Conservation (phyloP, 2,797 vertebrate genomes). For the Siniperca scherzeri region DNA sequence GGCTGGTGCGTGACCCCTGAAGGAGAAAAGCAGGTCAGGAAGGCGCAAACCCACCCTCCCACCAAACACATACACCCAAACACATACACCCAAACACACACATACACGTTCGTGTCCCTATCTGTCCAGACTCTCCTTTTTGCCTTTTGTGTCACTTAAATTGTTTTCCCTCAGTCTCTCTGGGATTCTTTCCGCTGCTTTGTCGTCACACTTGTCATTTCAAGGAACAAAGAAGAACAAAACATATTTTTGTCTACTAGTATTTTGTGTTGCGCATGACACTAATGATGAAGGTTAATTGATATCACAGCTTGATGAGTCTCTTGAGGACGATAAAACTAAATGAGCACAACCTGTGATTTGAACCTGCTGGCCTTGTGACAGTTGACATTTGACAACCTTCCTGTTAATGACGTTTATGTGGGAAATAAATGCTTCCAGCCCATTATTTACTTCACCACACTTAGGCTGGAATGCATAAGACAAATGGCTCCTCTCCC, state of each 20-base stretch:
- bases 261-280: constrained; percentile 34
- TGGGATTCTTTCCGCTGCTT: constrained; percentile 33
- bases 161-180: constrained; percentile 28
- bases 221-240: constrained; percentile 50
- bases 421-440: constrained; percentile 55
- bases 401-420: constrained; percentile 64
- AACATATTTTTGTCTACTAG: constrained; percentile 31
- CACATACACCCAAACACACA: constrained; percentile 19
- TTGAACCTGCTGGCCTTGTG: constrained; percentile 54
- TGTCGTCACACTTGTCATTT: constrained; percentile 59
- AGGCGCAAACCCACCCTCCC: constrained; percentile 21
- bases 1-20: constrained; percentile 75
- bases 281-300: constrained; percentile 72
- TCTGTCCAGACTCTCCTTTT: constrained; percentile 27
- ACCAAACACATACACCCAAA: constrained; percentile 23
- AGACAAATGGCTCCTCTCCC: constrained; percentile 58
- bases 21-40: constrained; percentile 77
- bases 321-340: constrained; percentile 60
- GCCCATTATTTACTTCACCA: constrained; percentile 55
- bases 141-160: constrained; percentile 37
- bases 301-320: constrained; percentile 62
- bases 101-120: constrained; percentile 1
- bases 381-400: constrained; percentile 72
- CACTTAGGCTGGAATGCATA: constrained; percentile 27
- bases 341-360: constrained; percentile 67